Evolutionary conservation across 1,140 invertebrate genomes (phyloP).

Genomic region (Drosophila ogumai): DNA sequence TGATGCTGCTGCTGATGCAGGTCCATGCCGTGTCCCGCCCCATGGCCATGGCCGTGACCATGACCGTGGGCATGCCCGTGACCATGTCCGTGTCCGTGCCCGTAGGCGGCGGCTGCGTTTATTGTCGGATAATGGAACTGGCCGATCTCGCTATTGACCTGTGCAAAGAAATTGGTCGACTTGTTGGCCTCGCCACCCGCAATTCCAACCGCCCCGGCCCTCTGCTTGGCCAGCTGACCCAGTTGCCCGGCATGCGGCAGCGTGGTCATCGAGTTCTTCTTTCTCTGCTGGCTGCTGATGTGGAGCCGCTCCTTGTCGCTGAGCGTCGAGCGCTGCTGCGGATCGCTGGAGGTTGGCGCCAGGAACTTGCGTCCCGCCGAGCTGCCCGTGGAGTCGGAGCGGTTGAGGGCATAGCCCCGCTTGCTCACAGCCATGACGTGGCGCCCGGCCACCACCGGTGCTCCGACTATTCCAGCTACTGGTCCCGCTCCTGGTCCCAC

Average conservation of each 20-base stretch:
- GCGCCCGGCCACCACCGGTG: conserved; percentile 71
- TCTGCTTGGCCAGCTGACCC: conserved; percentile 51
- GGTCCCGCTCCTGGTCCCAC: neutral
- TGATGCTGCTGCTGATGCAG: conserved; percentile 21
- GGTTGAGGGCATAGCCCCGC: conserved; percentile 86
- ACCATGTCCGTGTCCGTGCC: conserved; percentile 17
- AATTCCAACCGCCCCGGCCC: conserved; percentile 20
- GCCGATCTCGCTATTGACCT: conserved; percentile 67
- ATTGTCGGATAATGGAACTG: conserved; percentile 81
- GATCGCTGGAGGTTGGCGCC: conserved; percentile 94
- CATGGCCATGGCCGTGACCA: conserved; percentile 13
- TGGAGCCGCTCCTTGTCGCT: conserved; percentile 88
- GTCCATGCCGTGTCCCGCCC: conserved; percentile 3
- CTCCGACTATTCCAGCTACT: neutral
- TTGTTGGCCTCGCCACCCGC: conserved; percentile 29
- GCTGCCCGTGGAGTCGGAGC: conserved; percentile 93
- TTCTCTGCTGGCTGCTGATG: conserved; percentile 76
- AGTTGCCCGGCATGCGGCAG: conserved; percentile 57
- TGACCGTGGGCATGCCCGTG: conserved; percentile 44
- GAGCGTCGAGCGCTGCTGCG: conserved; percentile 87
- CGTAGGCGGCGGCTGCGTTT: conserved; percentile 41
- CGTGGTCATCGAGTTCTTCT: conserved; percentile 82
- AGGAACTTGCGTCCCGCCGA: conserved; percentile 93
- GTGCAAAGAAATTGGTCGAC: conserved; percentile 60
- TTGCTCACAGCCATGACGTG: conserved; percentile 75